Evolutionary conservation across 2,797 vertebrate genomes (phyloP).

Genomic region (Cetoscarus ocellatus): DNA sequence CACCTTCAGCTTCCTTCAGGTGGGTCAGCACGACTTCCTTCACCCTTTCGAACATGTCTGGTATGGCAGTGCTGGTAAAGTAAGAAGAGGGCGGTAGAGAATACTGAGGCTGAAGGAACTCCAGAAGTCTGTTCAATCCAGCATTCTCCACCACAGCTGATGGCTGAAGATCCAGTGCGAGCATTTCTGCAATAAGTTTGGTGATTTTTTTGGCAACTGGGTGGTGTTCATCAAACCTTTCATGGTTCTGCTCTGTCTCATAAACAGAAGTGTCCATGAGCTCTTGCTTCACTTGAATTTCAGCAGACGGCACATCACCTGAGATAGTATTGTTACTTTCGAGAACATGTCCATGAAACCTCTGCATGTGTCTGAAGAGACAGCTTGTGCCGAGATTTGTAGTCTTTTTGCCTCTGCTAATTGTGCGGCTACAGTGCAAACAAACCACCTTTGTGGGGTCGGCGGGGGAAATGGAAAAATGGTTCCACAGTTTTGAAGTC

Average conservation of each 20-base stretch:
- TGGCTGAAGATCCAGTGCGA: constrained; percentile 99
- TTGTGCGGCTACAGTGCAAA: constrained; percentile 98
- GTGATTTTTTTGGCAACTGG: constrained; percentile 99
- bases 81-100: constrained; percentile 92
- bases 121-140: constrained; percentile 94
- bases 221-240: constrained; percentile 92
- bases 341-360: constrained; percentile 93
- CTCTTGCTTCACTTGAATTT: constrained; percentile 84
- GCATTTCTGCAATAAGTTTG: constrained; percentile 97
- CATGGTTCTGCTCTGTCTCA: constrained; percentile 81
- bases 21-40: constrained; percentile 92
- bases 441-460: constrained; percentile 98
- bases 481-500: constrained; percentile 99
- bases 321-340: constrained; percentile 89
- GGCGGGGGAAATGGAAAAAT: constrained; percentile 94
- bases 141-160: constrained; percentile 95
- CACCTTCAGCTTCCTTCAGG: constrained; percentile 94
- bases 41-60: constrained; percentile 95
- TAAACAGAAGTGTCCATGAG: constrained; percentile 84
- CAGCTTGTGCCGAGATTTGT: constrained; percentile 98
- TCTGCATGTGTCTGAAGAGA: constrained; percentile 95
- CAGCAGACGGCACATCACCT: constrained; percentile 86
- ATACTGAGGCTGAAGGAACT: constrained; percentile 97
- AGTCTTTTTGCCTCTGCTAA: constrained; percentile 98
- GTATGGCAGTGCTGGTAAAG: constrained; percentile 97